Evolutionary conservation across 2,888 invertebrate species (phyloP).

Genomic region (Drosophila neotestacea): DNA sequence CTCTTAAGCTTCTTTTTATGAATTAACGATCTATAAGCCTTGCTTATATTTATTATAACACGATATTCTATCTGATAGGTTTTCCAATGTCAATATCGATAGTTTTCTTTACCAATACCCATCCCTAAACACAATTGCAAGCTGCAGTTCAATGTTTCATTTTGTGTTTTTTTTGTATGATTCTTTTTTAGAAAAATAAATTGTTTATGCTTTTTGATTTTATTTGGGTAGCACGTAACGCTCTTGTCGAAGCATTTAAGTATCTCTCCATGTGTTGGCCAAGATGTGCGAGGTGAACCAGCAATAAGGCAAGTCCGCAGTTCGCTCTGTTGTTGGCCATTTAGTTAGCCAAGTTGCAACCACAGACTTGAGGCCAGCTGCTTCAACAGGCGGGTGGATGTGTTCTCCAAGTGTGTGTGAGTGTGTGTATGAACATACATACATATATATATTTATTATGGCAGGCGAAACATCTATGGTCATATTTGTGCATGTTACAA

Average conservation of each 20-base stretch:
- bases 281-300: slow-evolving; percentile 70
- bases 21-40: too few species aligned
- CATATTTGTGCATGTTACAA: slow-evolving; percentile 73
- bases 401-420: background rate
- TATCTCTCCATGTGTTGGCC: slow-evolving; percentile 36
- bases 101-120: too few species aligned
- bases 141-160: slow-evolving; percentile 43
- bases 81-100: too few species aligned
- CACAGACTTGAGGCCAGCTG: slow-evolving; percentile 42
- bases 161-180: background rate
- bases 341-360: slow-evolving; percentile 23
- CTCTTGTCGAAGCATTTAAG: slow-evolving; percentile 44
- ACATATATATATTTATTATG: slow-evolving; percentile 50
- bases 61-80: too few species aligned
- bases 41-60: too few species aligned
- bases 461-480: slow-evolving; percentile 59
- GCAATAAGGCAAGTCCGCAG: slow-evolving; percentile 33
- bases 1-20: too few species aligned
- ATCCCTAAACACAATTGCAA: background rate
- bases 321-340: slow-evolving; percentile 43
- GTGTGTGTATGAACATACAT: background rate
- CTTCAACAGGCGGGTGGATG: slow-evolving; percentile 50
- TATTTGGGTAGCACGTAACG: slow-evolving; percentile 49
- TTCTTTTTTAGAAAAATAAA: slow-evolving; percentile 54
- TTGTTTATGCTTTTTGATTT: slow-evolving; percentile 74